These are phyloP conservation scores for Epinephelus moara DNA, from an alignment of 2,113 vertebrate genomes.

Conservation along the genomic window DNA sequence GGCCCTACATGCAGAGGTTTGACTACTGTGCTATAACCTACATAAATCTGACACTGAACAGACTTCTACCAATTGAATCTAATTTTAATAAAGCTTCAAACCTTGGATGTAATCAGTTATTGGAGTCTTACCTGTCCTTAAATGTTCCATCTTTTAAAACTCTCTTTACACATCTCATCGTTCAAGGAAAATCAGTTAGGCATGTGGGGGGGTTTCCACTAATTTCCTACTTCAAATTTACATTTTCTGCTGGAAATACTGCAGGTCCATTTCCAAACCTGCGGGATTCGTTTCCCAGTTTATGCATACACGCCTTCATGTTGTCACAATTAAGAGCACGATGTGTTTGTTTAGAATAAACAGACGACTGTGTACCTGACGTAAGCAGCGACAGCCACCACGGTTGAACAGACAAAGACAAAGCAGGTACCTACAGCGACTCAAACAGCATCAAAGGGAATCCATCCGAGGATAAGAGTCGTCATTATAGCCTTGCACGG, in stretches of 20 bases:
- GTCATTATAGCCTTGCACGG: not conserved
- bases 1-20: not conserved
- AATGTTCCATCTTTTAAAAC: not conserved
- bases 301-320: not conserved
- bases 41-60: not conserved
- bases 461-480: not conserved
- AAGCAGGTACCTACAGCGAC: not conserved
- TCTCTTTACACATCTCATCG: not conserved
- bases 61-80: not conserved
- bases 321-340: not conserved
- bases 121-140: not conserved
- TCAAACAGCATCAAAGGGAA: not conserved
- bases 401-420: not conserved
- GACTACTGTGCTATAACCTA: not conserved
- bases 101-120: not conserved
- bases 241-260: not conserved
- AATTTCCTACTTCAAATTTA: not conserved
- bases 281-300: not conserved
- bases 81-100: not conserved
- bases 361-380: not conserved
- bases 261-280: not conserved
- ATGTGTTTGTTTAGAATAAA: constrained; percentile 6
- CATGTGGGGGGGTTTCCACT: no score
- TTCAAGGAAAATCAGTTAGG: not conserved
- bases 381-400: not conserved